Evolutionary conservation across 2,113 vertebrate genomes (phyloP), one percentile per base, ranked within the genome.

Genomic region (Diglossa brunneiventris): DNA sequence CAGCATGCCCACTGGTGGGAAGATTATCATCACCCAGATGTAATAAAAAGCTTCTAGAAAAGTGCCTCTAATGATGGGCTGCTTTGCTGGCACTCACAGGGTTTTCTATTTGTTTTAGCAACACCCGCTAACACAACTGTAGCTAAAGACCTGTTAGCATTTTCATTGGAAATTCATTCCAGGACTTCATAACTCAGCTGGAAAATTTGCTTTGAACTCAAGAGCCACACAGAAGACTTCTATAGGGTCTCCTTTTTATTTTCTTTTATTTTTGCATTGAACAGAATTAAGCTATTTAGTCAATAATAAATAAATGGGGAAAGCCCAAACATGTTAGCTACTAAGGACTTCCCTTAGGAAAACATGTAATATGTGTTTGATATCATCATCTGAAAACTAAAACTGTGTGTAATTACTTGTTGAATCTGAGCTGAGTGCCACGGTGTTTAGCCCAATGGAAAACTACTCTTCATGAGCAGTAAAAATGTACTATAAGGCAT

Each of bases 1-100:
- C 91, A 97, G 94, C 84, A 95, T 85, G 90, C 89, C 69, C 62
- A 85, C 76, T 90, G 86, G 83, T 95, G 86, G 95, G 94, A 97
- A 97, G 93, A 95, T 97, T 95, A 95, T 95, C 47, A 87, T 90
- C 67, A 92, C 87, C 90, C 74, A 91, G 77, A 92, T 91, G 80
- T 69, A 97, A 97, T 96, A 90, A 97, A 96, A 96, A 92, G 73
- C 74, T 96, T 91, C 75, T 53, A 93, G 94, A 83, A 93, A 90
- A 94, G 47, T 23, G 46, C 61, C 62, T 93, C 27, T 95, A 91
- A 95, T 89, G 85, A 89, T 66, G 80, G 92, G 30, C 44, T 97
- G 53, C 63, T 90, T 94, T 84, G 39, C 83, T 97, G 95, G 46
- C 37, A 70, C 69, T 84, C 84, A 66, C 67, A 87, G 68, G 14